Conservation (phyloP, 2,888 invertebrate species). For the Buathra laborator region DNA sequence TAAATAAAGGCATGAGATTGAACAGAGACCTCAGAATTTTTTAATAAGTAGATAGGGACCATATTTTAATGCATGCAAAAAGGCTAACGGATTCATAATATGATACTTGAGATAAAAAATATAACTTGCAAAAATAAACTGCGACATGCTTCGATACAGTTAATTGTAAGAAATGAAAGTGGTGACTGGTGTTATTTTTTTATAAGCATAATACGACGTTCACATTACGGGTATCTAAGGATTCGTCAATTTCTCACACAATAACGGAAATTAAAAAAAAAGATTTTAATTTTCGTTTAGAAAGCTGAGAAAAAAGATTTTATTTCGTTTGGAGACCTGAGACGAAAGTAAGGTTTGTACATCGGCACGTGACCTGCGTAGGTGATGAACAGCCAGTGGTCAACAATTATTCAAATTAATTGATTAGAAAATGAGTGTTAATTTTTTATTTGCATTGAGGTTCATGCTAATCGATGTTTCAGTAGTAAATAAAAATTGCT, state of each 20-base stretch:
- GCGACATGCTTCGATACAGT: background rate
- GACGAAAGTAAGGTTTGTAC: conserved; percentile 2
- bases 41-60: background rate
- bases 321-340: background rate
- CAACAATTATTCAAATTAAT: background rate
- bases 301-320: background rate
- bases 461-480: background rate
- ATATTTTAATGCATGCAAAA: background rate
- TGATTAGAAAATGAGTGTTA: conserved; percentile 10
- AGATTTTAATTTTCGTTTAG: background rate
- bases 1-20: background rate
- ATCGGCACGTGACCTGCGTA: background rate
- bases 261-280: background rate
- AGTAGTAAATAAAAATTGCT: background rate
- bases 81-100: background rate
- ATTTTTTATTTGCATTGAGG: conserved; percentile 1
- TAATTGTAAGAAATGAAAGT: background rate
- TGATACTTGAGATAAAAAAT: background rate
- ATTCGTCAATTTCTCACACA: background rate
- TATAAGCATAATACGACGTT: background rate
- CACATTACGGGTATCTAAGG: background rate
- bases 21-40: background rate
- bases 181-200: background rate
- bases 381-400: background rate
- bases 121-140: background rate